phyloP scores from a whole-genome alignment of 2,888 invertebrate genomes.

The Cyclophora punctaria region DNA sequence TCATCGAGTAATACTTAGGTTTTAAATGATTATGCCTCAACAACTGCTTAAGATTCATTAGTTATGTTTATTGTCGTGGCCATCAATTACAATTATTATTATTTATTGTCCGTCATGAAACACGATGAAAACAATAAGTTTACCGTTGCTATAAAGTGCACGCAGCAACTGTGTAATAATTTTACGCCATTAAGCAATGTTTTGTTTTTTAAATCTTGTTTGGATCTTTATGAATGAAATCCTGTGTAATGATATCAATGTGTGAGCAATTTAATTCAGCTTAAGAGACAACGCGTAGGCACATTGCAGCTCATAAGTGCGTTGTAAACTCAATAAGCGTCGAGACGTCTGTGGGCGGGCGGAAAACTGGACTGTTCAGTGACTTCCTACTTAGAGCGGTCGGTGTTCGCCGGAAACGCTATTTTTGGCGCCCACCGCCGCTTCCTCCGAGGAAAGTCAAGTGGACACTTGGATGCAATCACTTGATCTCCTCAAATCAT shows the following conservation, averaged over 20 bases:
- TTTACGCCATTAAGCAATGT: too few species aligned
- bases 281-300: conserved; percentile 64
- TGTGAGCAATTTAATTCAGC: conserved; percentile 69
- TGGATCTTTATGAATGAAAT: conserved; percentile 28
- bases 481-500: conserved; percentile 32
- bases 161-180: too few species aligned
- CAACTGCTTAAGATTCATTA: neutral
- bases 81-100: too few species aligned
- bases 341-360: conserved; percentile 69
- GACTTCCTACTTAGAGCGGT: conserved; percentile 70
- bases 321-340: conserved; percentile 70
- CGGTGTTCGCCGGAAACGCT: conserved; percentile 64
- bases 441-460: conserved; percentile 69
- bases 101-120: too few species aligned
- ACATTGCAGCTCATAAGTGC: conserved; percentile 63
- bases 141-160: too few species aligned
- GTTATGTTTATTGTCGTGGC: neutral
- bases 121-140: too few species aligned
- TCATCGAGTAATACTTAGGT: too few species aligned
- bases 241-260: conserved; percentile 49
- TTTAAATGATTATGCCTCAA: too few species aligned
- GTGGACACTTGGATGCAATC: conserved; percentile 43
- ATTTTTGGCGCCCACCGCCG: conserved; percentile 71
- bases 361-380: conserved; percentile 60
- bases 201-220: too few species aligned